A percentile compares a stretch with the other conserved stretches of the same genome.
Conservation (phyloP, 2,797 vertebrate species). For the Sorex maritimensis region DNA sequence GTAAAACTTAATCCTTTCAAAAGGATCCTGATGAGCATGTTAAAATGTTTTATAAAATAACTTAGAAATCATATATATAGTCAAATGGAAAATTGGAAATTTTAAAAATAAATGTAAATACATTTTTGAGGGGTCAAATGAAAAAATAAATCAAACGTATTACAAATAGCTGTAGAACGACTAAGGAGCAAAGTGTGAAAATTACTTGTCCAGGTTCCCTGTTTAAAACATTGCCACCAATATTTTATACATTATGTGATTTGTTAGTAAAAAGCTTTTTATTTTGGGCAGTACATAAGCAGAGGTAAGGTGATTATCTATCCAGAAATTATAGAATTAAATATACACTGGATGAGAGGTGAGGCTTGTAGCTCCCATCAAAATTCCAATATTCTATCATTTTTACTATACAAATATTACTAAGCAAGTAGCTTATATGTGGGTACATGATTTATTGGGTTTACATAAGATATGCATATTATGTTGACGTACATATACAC, state of each 20-base stretch:
- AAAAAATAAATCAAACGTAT: constrained; percentile 37
- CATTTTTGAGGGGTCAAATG: constrained; percentile 21
- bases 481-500: neutral
- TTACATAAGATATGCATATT: neutral
- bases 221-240: neutral
- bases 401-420: neutral
- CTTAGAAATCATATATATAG: constrained; percentile 40
- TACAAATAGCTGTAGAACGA: constrained; percentile 34
- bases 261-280: neutral
- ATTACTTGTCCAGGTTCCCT: neutral
- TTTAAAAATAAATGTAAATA: constrained; percentile 26
- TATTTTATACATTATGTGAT: neutral
- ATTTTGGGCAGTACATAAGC: neutral
- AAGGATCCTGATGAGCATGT: neutral
- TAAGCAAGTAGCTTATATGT: neutral
- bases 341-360: neutral
- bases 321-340: constrained; percentile 36
- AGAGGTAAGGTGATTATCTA: neutral
- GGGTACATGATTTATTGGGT: neutral
- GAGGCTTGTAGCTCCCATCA: neutral
- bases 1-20: constrained; percentile 38
- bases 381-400: neutral
- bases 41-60: constrained; percentile 24
- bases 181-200: neutral
- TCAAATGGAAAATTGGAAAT: constrained; percentile 23